Evolutionary conservation across 1,140 invertebrate genomes (phyloP).

Genomic region (Zophobas morio): DNA sequence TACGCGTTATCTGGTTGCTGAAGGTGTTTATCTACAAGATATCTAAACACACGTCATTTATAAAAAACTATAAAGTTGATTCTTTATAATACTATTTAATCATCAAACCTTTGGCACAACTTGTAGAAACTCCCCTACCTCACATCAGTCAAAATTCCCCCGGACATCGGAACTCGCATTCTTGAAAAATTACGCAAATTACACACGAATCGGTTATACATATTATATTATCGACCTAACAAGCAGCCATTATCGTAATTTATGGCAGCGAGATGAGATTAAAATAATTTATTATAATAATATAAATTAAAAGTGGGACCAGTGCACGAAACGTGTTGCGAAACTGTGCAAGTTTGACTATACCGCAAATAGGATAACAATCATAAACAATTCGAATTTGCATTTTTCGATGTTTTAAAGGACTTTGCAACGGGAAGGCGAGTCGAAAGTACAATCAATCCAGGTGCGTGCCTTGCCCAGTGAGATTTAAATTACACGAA

Average conservation of each 20-base stretch:
- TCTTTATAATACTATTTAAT: too few species aligned
- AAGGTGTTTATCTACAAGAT: too few species aligned
- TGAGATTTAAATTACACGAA: background rate
- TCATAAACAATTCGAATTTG: conserved; percentile 2
- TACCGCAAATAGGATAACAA: background rate
- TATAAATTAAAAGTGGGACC: background rate
- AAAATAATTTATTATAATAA: conserved; percentile 20
- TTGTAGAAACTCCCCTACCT: background rate
- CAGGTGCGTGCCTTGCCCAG: background rate
- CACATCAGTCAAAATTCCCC: too few species aligned
- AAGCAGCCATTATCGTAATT: background rate
- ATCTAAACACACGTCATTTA: too few species aligned
- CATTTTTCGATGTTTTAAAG: background rate
- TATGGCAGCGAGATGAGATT: background rate
- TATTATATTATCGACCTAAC: background rate
- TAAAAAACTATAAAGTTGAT: too few species aligned
- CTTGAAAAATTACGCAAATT: background rate
- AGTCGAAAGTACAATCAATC: conserved; percentile 5
- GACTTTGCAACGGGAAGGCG: background rate
- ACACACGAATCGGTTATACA: background rate
- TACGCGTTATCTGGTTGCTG: too few species aligned
- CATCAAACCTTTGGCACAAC: background rate
- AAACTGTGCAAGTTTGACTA: background rate
- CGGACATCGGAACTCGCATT: background rate
- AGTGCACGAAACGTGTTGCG: background rate